These are phyloP conservation scores for Lasioglossum albipes DNA, from an alignment of 1,140 invertebrate genomes.

Conservation along the genomic window DNA sequence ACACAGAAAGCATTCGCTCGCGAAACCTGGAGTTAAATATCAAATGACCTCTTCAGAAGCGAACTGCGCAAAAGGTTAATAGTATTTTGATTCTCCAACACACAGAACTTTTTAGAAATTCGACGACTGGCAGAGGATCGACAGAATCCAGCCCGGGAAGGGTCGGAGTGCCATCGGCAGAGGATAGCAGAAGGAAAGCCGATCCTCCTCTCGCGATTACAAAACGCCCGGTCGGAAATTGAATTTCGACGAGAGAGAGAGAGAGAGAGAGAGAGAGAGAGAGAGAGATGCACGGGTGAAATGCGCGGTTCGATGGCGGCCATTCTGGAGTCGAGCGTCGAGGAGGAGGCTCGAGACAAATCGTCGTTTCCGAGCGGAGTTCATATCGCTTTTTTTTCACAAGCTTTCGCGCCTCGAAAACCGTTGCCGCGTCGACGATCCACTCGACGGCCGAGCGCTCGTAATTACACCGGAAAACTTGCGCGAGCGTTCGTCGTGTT, in stretches of 20 bases:
- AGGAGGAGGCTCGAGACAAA: conserved; percentile 27
- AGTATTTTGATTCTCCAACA: too few relatives aligned
- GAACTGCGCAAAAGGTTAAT: too few relatives aligned
- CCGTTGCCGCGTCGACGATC: conserved; percentile 16
- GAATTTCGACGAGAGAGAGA: conserved; percentile 19
- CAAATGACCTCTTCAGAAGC: too few relatives aligned
- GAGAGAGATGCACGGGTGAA: conserved; percentile 6
- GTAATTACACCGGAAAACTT: conserved; percentile 4
- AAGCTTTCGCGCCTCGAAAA: neutral
- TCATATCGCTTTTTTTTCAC: neutral
- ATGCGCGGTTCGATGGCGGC: conserved; percentile 14
- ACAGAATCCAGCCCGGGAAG: too few relatives aligned
- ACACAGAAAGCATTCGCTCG: too few relatives aligned
- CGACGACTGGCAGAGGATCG: too few relatives aligned
- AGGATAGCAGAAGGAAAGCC: neutral
- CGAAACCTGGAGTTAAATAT: too few relatives aligned
- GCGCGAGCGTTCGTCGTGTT: too few relatives aligned
- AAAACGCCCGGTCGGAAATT: conserved; percentile 42
- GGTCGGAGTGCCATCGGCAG: too few relatives aligned
- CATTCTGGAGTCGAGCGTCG: neutral
- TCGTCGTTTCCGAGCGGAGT: neutral
- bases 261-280: too few relatives aligned
- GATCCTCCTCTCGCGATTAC: conserved; percentile 25
- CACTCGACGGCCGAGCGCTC: conserved; percentile 14
- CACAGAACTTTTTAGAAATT: too few relatives aligned